These are phyloP conservation scores for Cephus nigrinus DNA, from an alignment of 2,888 invertebrate genomes.

Conservation along the genomic window DNA sequence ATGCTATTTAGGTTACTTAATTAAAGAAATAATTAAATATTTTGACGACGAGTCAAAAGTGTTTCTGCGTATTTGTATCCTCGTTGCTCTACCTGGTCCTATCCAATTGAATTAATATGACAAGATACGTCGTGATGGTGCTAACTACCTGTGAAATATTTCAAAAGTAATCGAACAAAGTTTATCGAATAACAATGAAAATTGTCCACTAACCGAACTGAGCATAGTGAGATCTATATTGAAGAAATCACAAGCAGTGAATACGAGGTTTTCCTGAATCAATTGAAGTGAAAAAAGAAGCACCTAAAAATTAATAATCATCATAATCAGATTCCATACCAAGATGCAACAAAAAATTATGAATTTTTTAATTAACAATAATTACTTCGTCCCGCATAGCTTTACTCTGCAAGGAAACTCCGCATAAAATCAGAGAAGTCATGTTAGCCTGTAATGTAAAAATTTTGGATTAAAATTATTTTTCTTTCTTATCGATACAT, in stretches of 20 bases:
- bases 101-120: not conserved
- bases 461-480: too few relatives aligned
- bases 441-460: not conserved
- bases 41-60: too few relatives aligned
- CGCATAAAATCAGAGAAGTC: not conserved
- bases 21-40: too few relatives aligned
- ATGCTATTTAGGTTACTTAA: too few relatives aligned
- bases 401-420: not conserved
- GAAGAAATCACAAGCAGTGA: constrained; percentile 1
- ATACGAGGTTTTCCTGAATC: not conserved
- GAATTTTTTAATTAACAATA: not conserved
- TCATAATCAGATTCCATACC: not conserved
- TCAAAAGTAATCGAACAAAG: not conserved
- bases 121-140: not conserved
- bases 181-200: not conserved
- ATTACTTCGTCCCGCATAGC: not conserved
- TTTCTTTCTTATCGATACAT: too few relatives aligned
- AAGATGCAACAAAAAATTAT: not conserved
- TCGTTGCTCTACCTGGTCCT: not conserved
- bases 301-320: not conserved
- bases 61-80: too few relatives aligned
- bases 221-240: not conserved
- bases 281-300: not conserved
- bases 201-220: not conserved
- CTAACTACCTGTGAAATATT: not conserved